Evolutionary conservation across 53 echinoderm and acorn worm genomes (phyloP).

Genomic region (Antedon mediterranea): DNA sequence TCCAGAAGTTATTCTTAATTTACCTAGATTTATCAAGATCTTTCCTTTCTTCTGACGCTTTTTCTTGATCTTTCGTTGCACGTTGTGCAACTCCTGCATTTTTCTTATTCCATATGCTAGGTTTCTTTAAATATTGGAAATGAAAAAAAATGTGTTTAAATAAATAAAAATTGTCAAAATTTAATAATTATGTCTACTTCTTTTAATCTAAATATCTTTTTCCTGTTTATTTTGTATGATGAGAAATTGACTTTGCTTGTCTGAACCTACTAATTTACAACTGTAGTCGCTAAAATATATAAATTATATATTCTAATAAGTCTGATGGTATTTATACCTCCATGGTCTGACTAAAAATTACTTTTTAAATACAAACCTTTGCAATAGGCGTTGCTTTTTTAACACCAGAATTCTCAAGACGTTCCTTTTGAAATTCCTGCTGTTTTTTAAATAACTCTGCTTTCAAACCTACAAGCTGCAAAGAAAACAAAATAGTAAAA

Average conservation of each 20-base stretch:
- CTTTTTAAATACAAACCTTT: conserved; percentile 17
- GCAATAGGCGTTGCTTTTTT: conserved; percentile 10
- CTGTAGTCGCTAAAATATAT: neutral
- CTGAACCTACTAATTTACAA: too few species aligned
- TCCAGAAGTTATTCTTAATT: too few species aligned
- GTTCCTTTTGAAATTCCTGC: conserved; percentile 58
- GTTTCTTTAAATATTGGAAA: conserved; percentile 22
- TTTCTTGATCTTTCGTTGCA: conserved; percentile 38
- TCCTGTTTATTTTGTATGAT: too few species aligned
- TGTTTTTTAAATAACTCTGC: conserved; percentile 85
- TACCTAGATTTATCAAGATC: conserved; percentile 62
- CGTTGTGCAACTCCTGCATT: conserved; percentile 44
- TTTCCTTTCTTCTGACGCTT: conserved; percentile 34
- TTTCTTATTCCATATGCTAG: conserved; percentile 75
- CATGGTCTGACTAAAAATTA: too few species aligned
- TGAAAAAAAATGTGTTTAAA: neutral
- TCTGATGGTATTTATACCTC: too few species aligned
- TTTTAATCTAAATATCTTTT: too few species aligned
- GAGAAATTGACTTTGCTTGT: too few species aligned
- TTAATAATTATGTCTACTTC: too few species aligned
- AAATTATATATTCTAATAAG: too few species aligned
- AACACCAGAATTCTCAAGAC: conserved; percentile 28
- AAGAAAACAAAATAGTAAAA: neutral
- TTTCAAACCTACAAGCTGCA: conserved; percentile 88
- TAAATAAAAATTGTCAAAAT: too few species aligned